Evolutionary conservation across 2,888 invertebrate species (phyloP).

Genomic region (Syrista parreyssii): DNA sequence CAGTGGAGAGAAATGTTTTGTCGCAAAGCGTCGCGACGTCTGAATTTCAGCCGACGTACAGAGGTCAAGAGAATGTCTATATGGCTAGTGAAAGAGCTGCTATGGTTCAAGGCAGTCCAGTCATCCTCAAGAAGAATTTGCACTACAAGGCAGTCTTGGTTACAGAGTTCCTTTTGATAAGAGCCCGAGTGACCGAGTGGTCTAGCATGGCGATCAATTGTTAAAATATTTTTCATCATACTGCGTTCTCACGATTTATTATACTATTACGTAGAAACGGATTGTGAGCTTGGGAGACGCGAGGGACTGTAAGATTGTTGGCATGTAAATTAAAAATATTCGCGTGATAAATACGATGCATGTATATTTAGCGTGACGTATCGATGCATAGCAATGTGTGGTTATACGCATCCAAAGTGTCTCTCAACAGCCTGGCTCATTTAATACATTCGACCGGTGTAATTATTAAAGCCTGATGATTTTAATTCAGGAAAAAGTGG

Average conservation of each 20-base stretch:
- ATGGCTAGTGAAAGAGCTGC: background rate
- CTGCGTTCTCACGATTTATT: background rate
- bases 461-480: conserved; percentile 42
- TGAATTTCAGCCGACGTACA: background rate
- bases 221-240: background rate
- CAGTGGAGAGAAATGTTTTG: background rate
- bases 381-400: background rate
- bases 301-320: background rate
- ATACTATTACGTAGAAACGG: background rate
- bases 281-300: background rate
- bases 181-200: background rate
- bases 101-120: background rate
- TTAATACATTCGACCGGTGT: conserved; percentile 34
- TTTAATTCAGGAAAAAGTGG: conserved; percentile 31
- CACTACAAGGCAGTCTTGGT: background rate
- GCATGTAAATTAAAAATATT: background rate
- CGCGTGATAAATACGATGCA: background rate
- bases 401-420: background rate
- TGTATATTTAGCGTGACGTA: background rate
- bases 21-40: background rate
- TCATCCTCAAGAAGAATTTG: background rate
- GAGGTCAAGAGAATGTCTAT: background rate
- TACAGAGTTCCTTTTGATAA: background rate
- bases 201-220: background rate
- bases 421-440: conserved; percentile 33